Evolutionary conservation across 2,113 vertebrate species (phyloP), one percentile per base, ranked within the genome.

Genomic region (Odontophorus gujanensis): DNA sequence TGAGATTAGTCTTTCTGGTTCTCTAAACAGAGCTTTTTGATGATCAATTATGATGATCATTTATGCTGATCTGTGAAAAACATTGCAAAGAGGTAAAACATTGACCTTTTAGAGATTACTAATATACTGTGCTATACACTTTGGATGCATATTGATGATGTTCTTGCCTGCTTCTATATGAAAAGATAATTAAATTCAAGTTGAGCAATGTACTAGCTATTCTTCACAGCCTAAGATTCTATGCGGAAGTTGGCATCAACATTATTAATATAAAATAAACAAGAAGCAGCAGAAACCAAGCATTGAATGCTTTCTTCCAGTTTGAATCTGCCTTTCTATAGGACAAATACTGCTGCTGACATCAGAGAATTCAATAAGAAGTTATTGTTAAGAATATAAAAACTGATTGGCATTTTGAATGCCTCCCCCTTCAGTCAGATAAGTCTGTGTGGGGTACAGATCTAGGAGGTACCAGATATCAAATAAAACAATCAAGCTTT

Each of bases 151-250:
- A 87, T 43, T 85, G 68, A 91, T 87, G 72, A 91, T 40, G 36
- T 89, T 47, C 45, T 55, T 85, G 34, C 10, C 30, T 28, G 3
- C 53, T 78, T 93, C 40, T 87, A 19, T 45, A 83, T 32, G 25
- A 94, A 65, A 87, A 82, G 13, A 53, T 55, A 82, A 92, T 83
- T 87, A 94, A 77, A 77, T 71, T 69, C 48, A 58, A 91, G 4
- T 68, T 91, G 32, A 86, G 57, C 75, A 69, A 62, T 15, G 9
- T 59, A 53, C 14, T 87, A 69, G 28, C 11, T 47, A 36, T 75
- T 94, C 72, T 81, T 69, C 43, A 72, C 67, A 84, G 43, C 6
- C 32, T 51, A 5, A 11, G 48, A 81, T 68, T 91, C 61, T 89
- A 36, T 48, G 13, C 1, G 4, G 47, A 61, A 57, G 30, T 8